Evolutionary conservation across 92 coral and sea anemone species (phyloP).

Genomic region (Phymanthus crucifer): DNA sequence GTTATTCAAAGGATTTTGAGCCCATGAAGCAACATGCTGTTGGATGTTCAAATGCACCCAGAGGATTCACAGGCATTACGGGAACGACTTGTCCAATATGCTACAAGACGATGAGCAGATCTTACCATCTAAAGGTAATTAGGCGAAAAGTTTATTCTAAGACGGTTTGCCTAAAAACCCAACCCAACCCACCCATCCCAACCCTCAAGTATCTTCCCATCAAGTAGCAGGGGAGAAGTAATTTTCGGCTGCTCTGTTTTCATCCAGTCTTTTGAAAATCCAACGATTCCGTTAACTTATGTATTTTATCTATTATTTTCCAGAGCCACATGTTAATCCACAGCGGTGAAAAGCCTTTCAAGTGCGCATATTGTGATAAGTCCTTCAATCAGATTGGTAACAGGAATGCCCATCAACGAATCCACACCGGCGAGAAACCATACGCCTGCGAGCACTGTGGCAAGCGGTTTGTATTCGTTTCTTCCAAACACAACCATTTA

Average conservation of each 20-base stretch:
- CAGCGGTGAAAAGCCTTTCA: constrained; percentile 1
- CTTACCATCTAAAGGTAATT: neutral
- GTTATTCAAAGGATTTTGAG: neutral
- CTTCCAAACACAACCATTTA: constrained; percentile 1
- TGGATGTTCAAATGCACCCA: neutral
- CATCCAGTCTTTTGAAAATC: neutral
- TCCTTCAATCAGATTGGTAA: constrained; percentile 10
- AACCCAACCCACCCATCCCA: too few species aligned
- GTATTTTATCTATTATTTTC: neutral
- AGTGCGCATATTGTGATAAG: neutral
- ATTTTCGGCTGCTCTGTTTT: too few species aligned
- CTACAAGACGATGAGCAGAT: neutral
- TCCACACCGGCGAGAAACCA: constrained; percentile 4
- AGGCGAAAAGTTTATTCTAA: neutral
- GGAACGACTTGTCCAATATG: neutral
- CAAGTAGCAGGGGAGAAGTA: too few species aligned
- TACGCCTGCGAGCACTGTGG: constrained; percentile 9
- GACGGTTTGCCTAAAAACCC: too few species aligned
- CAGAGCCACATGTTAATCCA: constrained; percentile 10
- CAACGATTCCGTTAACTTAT: neutral
- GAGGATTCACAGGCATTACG: neutral
- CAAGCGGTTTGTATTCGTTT: neutral
- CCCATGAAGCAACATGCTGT: neutral
- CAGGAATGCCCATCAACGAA: constrained; percentile 11
- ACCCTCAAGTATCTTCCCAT: too few species aligned